Base-by-base conservation (phyloP, 2,113 vertebrate genomes). In the Zosterops lateralis region DNA sequence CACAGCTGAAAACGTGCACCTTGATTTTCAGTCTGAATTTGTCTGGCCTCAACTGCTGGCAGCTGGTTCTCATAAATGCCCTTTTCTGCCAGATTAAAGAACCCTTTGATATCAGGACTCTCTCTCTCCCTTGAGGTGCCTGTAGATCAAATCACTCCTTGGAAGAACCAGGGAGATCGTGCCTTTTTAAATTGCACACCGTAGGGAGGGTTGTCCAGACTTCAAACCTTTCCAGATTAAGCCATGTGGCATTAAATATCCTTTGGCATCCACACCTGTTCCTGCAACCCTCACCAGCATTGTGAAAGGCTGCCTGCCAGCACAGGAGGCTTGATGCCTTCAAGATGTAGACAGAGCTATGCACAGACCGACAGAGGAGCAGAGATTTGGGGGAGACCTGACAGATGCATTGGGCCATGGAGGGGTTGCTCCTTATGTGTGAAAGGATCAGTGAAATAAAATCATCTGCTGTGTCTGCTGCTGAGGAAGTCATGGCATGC, bases 11-110 rank as follows among this genome's bases (percentile, higher is more conserved):
- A 95, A 97, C 0, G 60, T 97, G 87, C 79, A 94, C 93, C 93
- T 96, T 95, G 94, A 94, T 87, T 96, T 96, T 95, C 68, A 77
- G 82, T 84, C 94, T 94, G 79, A 86, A 93, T 92, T 90, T 68
- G 75, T 95, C 92, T 14, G 3, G 82, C 94, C 65, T 89, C 94
- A 47, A 18, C 82, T 95, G 64, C 82, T 71, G 28, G 53, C 93
- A 96, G 74, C 91, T 95, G 96, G 89, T 93, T 94, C 85, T 90
- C 70, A 91, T 96, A 91, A 95, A 86, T 84, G 65, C 53, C 79
- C 57, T 84, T 95, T 95, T 92, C 75, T 95, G 82, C 64, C 58
- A 83, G 79, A 94, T 95, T 95, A 96, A 93, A 95, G 53, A 85
- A 57, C 75, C 54, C 94, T 95, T 96, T 95, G 94, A 96, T 95